phyloP scores from a whole-genome alignment of 2,113 vertebrate genomes.

The Scartelaos histophorus region DNA sequence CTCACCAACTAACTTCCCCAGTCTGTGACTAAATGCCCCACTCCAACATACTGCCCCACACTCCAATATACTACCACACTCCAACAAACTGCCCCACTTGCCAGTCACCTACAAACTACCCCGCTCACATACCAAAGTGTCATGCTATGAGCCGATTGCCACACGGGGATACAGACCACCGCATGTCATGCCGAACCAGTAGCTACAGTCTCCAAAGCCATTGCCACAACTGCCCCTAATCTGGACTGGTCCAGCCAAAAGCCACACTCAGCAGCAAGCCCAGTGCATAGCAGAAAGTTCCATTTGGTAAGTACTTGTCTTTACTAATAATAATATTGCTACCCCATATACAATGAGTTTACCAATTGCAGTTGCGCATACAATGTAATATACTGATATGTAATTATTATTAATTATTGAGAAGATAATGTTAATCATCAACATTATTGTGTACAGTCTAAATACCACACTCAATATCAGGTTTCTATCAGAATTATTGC shows the following conservation, averaged over 20 bases:
- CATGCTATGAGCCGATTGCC: neutral
- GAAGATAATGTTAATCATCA: constrained; percentile 37
- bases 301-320: constrained; percentile 61
- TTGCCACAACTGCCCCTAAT: neutral
- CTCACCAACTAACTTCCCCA: neutral
- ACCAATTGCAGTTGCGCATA: constrained; percentile 48
- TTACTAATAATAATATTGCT: constrained; percentile 59
- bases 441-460: constrained; percentile 53
- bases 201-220: neutral
- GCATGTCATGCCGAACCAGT: neutral
- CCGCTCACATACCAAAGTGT: neutral
- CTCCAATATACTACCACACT: neutral
- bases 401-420: constrained; percentile 44
- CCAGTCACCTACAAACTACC: neutral
- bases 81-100: neutral
- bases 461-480: constrained; percentile 39
- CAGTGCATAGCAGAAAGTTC: constrained; percentile 70
- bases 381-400: constrained; percentile 60
- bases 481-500: constrained; percentile 60
- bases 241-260: constrained; percentile 12
- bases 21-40: neutral
- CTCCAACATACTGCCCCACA: neutral
- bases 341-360: constrained; percentile 37
- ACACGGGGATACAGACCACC: neutral
- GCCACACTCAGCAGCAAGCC: constrained; percentile 50